phyloP scores from a whole-genome alignment of 2,113 vertebrate species.

The Brachypodius melanocephalos region DNA sequence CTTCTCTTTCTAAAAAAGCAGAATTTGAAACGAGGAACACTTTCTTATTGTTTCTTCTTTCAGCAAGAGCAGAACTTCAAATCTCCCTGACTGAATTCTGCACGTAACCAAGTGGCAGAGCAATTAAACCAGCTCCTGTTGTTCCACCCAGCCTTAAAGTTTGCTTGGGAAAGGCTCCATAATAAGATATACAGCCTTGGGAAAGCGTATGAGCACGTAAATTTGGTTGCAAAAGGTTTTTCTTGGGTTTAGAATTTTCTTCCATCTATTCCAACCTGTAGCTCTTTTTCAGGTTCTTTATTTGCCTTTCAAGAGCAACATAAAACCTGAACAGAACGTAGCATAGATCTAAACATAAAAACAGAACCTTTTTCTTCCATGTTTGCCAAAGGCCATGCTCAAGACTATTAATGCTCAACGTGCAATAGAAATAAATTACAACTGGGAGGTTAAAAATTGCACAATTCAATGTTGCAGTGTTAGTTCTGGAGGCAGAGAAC shows the following conservation, averaged over 20 bases:
- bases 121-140: background rate
- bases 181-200: background rate
- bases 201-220: background rate
- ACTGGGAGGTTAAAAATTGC: conserved; percentile 21
- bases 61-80: background rate
- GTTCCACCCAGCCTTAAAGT: background rate
- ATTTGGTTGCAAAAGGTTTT: background rate
- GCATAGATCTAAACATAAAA: background rate
- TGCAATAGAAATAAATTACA: conserved; percentile 8
- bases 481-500: conserved; percentile 35
- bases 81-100: background rate
- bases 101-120: background rate
- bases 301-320: conserved; percentile 18
- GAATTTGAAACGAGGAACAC: background rate
- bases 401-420: background rate
- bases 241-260: background rate
- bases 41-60: background rate
- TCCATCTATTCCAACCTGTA: background rate
- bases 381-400: background rate
- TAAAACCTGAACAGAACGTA: background rate
- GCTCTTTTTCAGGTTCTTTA: background rate
- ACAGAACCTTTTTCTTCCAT: background rate
- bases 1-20: background rate
- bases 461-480: background rate
- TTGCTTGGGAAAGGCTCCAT: background rate